A percentile compares a stretch with the other conserved stretches of the same genome.
phyloP scores from a whole-genome alignment of 2,113 vertebrate genomes.

The Marmota monax region DNA sequence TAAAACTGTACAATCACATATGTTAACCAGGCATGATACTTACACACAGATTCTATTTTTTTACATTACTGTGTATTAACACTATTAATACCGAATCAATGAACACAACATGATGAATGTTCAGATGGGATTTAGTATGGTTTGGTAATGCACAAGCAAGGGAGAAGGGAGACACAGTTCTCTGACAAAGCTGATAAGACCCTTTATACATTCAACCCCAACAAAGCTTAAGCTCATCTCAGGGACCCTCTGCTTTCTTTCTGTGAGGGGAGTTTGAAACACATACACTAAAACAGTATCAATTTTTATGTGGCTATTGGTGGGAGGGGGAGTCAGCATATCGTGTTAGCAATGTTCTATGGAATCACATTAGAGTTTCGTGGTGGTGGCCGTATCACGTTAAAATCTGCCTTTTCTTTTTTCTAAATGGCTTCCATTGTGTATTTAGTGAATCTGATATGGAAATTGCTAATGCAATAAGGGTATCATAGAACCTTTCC shows the following conservation, averaged over 20 bases:
- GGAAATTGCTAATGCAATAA: conserved; percentile 84
- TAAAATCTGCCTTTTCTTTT: conserved; percentile 71
- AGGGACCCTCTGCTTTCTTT: not conserved
- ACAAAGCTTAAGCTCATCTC: conserved; percentile 9
- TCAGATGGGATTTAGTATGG: not conserved
- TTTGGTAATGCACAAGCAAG: not conserved
- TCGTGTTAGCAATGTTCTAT: conserved; percentile 69
- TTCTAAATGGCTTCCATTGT: conserved; percentile 84
- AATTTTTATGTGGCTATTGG: conserved; percentile 29
- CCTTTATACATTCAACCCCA: not conserved
- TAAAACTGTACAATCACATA: not conserved
- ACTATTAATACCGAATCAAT: not conserved
- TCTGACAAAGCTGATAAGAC: not conserved
- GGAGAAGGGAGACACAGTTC: not conserved
- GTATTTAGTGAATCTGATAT: conserved; percentile 76
- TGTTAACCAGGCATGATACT: not conserved
- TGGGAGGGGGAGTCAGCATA: not conserved
- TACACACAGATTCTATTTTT: conserved; percentile 6
- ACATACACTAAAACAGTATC: not conserved
- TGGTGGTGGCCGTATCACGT: conserved; percentile 70
- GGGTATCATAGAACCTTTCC: conserved; percentile 79
- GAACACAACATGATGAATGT: not conserved
- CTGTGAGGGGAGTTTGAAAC: conserved; percentile 26
- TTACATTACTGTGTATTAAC: not conserved
- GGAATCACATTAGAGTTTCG: conserved; percentile 78